Conservation (phyloP, 2,888 invertebrate species). For the Drosophila glabriapex region DNA sequence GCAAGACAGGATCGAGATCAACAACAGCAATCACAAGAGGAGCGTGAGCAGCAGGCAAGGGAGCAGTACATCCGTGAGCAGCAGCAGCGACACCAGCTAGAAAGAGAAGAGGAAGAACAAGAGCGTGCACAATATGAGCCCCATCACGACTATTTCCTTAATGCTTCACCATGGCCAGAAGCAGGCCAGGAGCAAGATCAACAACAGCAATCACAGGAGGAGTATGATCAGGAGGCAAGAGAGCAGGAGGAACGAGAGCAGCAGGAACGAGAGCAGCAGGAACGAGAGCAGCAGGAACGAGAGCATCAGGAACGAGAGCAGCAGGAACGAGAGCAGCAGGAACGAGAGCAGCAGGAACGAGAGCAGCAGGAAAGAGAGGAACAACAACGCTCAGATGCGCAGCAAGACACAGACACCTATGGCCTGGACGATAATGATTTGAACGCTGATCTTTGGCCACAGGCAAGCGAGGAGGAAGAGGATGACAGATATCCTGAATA, state of each 20-base stretch:
- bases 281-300: neutral
- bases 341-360: no score
- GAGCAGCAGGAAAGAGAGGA: neutral
- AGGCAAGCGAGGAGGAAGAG: constrained; percentile 25
- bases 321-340: neutral
- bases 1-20: neutral
- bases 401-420: neutral
- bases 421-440: neutral
- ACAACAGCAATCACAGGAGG: neutral
- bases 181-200: constrained; percentile 2
- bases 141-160: constrained; percentile 45
- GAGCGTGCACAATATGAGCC: neutral
- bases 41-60: neutral
- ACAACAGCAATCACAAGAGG: neutral
- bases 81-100: neutral
- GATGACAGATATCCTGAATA: neutral
- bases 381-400: neutral
- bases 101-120: neutral
- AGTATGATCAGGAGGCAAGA: neutral
- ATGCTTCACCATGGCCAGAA: constrained; percentile 28
- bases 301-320: no score
- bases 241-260: neutral
- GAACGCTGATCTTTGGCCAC: neutral
- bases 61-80: neutral
- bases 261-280: no score